Conservation (phyloP, 2,113 vertebrate species). For the Theristicus caerulescens region DNA sequence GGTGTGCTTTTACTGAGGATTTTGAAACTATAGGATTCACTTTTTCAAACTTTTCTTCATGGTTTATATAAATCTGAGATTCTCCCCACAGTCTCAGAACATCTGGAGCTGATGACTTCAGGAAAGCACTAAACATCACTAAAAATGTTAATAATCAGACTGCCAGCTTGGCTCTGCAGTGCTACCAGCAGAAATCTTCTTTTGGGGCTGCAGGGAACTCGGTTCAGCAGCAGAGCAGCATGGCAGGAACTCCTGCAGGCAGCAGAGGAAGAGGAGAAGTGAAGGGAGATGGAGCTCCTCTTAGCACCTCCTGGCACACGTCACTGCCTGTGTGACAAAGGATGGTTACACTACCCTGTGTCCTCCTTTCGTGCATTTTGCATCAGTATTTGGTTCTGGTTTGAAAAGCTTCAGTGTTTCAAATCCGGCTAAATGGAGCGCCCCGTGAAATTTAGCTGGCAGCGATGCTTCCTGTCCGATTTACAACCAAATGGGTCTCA, state of each 20-base stretch:
- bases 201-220: neutral
- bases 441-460: neutral
- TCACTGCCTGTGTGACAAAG: neutral
- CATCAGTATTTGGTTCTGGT: neutral
- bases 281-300: neutral
- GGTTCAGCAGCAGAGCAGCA: neutral
- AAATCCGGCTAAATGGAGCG: neutral
- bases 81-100: neutral
- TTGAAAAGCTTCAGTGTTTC: neutral
- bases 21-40: neutral
- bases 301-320: neutral
- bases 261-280: neutral
- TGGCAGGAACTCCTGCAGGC: neutral
- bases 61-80: neutral
- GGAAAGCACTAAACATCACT: neutral
- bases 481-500: neutral
- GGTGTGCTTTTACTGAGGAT: neutral
- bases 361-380: neutral
- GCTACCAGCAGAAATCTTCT: neutral
- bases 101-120: neutral
- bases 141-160: neutral
- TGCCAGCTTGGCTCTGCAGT: neutral
- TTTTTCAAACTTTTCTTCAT: neutral
- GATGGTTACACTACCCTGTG: rapidly evolving
- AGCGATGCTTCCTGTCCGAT: neutral